These are phyloP conservation scores for Phasia obesa DNA, from an alignment of 2,888 invertebrate genomes.

Conservation along the genomic window DNA sequence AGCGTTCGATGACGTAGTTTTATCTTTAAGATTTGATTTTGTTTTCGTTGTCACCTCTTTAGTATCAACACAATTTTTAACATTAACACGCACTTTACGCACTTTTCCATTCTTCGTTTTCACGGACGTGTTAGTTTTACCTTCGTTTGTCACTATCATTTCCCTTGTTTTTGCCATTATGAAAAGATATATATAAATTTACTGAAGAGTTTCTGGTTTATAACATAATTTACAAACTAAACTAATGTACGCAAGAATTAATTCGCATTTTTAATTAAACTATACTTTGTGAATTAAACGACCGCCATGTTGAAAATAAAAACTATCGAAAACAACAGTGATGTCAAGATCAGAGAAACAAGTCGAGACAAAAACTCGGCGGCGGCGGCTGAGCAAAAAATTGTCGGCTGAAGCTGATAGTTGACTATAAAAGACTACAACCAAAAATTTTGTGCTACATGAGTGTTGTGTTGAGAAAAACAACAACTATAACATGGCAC, in stretches of 20 bases:
- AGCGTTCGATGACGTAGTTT: constrained; percentile 2
- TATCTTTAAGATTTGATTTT: neutral
- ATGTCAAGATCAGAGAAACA: no score
- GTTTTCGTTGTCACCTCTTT: neutral
- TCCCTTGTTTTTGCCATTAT: constrained; percentile 7
- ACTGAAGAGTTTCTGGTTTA: no score
- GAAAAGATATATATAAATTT: neutral
- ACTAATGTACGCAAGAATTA: no score
- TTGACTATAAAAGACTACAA: no score
- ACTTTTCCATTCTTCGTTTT: constrained; percentile 24
- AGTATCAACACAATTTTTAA: neutral
- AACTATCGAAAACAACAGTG: neutral
- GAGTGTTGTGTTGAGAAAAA: no score
- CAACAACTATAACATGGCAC: no score
- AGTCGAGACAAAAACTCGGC: no score
- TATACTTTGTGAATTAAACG: constrained; percentile 48
- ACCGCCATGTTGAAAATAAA: constrained; percentile 56
- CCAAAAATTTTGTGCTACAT: no score
- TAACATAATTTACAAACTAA: no score
- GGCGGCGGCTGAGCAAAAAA: no score
- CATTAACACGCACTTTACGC: constrained; percentile 37
- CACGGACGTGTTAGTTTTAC: neutral
- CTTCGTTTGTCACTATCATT: neutral
- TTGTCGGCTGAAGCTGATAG: no score
- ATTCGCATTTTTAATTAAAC: neutral